Base-by-base conservation (phyloP, 92 coral and sea anemone genomes). In the Palythoa grandis region DNA sequence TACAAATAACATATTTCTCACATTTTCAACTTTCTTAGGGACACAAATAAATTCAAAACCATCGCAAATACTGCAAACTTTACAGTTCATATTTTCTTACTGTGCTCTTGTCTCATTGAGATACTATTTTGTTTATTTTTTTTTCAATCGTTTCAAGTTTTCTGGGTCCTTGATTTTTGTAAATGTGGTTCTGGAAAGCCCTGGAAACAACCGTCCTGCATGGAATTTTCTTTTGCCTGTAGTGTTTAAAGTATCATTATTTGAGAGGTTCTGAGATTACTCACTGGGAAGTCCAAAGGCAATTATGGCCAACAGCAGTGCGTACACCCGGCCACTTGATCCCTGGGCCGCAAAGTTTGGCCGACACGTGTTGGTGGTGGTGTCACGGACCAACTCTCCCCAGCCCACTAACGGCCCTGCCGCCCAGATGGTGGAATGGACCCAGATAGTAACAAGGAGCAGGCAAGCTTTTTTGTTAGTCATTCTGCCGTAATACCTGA, bases 381-480 rank as follows among this genome's bases (percentile, higher is more conserved):
- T n/a, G 37, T 84, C 92, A 47, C 74, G 75, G 56, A 85, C 39
- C 56, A 84, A 74, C 82, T 89, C 92, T 57, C 92, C 92, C 92
- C 89, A 89, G 77, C 87, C 70, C 82, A 76, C 56, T 78, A 89
- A 78, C 85, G 92, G 92, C 29, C 85, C 69, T 52, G 86, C 61
- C n/a, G 92, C 92, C 92, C 92, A 89, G 67, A 89, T 76, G 43
- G 86, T 7, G 16, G 92, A 84, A 39, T 89, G 92, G 66, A 79
- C 14, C 92, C 92, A 89, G 24, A 89, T 89, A 58, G 63, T 78
- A 6, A 69, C 68, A 9, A 89, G 63, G 8, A 89, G 85, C 19
- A 57, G 5, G 82, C 80, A 70, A 48, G 92, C 72, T 57, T 73
- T 89, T 23, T 71, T 89, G 58, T 56, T 78, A 47, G 89, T 89